These are phyloP conservation scores for Hydroisotoma schaefferi DNA, from an alignment of 2,888 invertebrate species.

Conservation along the genomic window DNA sequence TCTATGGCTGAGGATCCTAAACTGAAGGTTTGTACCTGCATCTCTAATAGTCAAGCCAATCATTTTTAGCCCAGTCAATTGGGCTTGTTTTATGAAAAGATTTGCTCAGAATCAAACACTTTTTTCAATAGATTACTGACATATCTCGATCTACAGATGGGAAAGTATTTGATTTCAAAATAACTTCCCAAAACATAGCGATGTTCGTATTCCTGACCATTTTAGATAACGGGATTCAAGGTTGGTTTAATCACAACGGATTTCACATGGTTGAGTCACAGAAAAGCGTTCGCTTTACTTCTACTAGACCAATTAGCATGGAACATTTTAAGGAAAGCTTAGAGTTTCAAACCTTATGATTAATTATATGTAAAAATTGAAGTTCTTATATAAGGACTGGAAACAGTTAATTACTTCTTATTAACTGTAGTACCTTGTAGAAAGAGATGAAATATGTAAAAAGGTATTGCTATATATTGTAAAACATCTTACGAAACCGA, in stretches of 20 bases:
- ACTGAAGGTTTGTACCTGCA: constrained; percentile 17
- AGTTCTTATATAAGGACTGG: too few relatives aligned
- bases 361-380: too few relatives aligned
- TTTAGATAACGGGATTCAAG: constrained; percentile 59
- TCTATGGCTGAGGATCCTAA: constrained; percentile 15
- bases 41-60: neutral
- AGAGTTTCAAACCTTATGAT: constrained; percentile 15
- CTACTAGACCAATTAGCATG: neutral
- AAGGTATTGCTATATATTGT: too few relatives aligned
- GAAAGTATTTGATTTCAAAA: constrained; percentile 50
- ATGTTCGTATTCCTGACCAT: constrained; percentile 65
- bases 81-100: too few relatives aligned
- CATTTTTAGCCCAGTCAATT: neutral
- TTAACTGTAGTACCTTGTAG: too few relatives aligned
- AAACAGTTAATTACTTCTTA: too few relatives aligned
- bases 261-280: constrained; percentile 55
- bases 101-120: too few relatives aligned
- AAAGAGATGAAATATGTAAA: too few relatives aligned
- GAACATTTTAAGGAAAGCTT: constrained; percentile 2
- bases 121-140: too few relatives aligned
- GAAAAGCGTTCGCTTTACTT: constrained; percentile 48
- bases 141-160: neutral
- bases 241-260: constrained; percentile 62
- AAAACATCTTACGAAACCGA: too few relatives aligned
- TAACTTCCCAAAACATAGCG: constrained; percentile 57